These are phyloP conservation scores for Pogonomyrmex californicus DNA, from an alignment of 1,140 invertebrate species.

Conservation along the genomic window DNA sequence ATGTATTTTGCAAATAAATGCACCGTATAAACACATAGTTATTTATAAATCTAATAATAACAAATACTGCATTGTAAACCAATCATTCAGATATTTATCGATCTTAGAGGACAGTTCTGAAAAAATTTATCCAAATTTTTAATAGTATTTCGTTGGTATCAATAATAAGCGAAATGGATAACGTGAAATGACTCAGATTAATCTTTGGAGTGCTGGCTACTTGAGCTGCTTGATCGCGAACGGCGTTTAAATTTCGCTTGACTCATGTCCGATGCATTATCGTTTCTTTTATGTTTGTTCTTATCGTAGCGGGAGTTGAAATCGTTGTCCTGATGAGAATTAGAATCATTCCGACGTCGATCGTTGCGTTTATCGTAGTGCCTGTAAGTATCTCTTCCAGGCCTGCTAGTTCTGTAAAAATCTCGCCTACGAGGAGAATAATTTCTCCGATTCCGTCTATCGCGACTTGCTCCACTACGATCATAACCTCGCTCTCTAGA, in stretches of 20 bases:
- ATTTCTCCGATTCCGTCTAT: conserved; percentile 77
- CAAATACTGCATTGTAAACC: background rate
- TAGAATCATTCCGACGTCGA: conserved; percentile 72
- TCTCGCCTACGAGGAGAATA: conserved; percentile 79
- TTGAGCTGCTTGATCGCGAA: conserved; percentile 80
- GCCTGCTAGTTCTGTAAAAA: conserved; percentile 71
- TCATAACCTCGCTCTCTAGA: conserved; percentile 76
- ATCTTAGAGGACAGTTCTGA: background rate
- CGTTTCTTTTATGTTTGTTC: conserved; percentile 70
- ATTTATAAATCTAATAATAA: background rate
- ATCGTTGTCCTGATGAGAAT: conserved; percentile 74
- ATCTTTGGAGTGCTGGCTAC: conserved; percentile 81
- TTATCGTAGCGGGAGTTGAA: conserved; percentile 57
- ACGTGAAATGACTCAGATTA: conserved; percentile 55
- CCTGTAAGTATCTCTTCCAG: conserved; percentile 75
- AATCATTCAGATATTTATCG: conserved; percentile 1
- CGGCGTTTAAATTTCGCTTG: conserved; percentile 82
- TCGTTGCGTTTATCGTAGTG: conserved; percentile 75
- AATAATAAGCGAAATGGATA: conserved; percentile 8
- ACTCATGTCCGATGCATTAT: conserved; percentile 53
- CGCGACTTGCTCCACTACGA: conserved; percentile 77
- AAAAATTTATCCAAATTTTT: background rate
- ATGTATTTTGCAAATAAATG: background rate
- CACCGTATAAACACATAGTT: background rate
- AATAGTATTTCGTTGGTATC: conserved; percentile 21